These are phyloP conservation scores for Caracal caracal DNA, from an alignment of 2,113 vertebrate species.

Conservation along the genomic window DNA sequence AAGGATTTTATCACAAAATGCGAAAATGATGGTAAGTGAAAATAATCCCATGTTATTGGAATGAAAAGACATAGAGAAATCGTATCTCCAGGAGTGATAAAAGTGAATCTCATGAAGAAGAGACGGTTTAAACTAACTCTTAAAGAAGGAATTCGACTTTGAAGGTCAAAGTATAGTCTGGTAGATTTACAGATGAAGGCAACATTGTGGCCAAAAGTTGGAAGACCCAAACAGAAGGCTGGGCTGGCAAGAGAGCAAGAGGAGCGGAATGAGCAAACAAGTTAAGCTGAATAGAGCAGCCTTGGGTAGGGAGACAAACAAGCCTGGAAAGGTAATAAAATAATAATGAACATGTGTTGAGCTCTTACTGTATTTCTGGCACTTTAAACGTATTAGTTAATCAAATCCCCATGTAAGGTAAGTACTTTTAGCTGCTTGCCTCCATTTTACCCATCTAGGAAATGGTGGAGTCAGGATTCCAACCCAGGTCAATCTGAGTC, in stretches of 20 bases:
- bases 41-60: neutral
- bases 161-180: neutral
- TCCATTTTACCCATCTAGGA: neutral
- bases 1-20: neutral
- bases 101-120: neutral
- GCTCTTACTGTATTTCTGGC: neutral
- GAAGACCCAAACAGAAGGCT: neutral
- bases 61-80: conserved; percentile 12
- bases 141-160: neutral
- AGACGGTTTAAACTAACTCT: neutral
- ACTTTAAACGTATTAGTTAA: neutral
- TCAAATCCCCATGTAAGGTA: neutral
- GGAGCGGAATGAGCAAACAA: neutral
- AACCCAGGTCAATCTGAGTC: neutral
- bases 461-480: neutral
- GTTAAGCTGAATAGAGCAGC: neutral
- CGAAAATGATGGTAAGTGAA: neutral
- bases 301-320: neutral
- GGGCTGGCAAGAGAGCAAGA: neutral
- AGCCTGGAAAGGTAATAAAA: neutral
- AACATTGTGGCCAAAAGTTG: neutral
- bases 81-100: neutral
- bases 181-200: neutral
- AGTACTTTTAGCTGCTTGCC: neutral
- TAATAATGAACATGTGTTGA: neutral